Percentiles rank a stretch among this genome's conserved stretches.
Evolutionary conservation across 2,888 invertebrate genomes (phyloP).

Genomic region (Cabera pusaria): DNA sequence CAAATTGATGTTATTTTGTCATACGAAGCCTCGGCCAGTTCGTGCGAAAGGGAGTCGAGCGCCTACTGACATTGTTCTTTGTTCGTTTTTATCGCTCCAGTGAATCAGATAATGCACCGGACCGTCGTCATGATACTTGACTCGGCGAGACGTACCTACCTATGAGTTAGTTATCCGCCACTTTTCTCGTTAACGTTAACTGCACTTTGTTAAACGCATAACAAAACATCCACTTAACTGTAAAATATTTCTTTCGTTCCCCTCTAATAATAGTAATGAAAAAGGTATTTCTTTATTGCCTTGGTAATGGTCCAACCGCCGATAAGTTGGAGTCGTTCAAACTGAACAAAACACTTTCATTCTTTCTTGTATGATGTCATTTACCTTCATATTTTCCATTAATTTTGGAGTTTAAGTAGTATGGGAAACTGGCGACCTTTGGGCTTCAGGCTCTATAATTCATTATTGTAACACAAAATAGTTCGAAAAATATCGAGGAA

Average conservation of each 20-base stretch:
- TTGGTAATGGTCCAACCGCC: slow-evolving; percentile 23
- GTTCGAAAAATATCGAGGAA: too few relatives aligned
- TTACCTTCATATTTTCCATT: too few relatives aligned
- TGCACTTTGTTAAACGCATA: slow-evolving; percentile 54
- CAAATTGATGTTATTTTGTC: slow-evolving; percentile 73
- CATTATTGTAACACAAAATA: too few relatives aligned
- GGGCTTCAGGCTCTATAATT: too few relatives aligned
- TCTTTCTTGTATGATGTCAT: slow-evolving; percentile 9
- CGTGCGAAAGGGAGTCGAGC: slow-evolving; percentile 76
- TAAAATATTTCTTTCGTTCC: slow-evolving; percentile 54
- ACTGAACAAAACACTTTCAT: slow-evolving; percentile 14
- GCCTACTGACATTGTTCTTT: slow-evolving; percentile 78
- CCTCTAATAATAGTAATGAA: slow-evolving; percentile 34
- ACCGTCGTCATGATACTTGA: slow-evolving; percentile 50
- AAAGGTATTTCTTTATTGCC: slow-evolving; percentile 31
- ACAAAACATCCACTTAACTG: slow-evolving; percentile 59
- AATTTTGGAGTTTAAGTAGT: too few relatives aligned
- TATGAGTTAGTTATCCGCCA: slow-evolving; percentile 75
- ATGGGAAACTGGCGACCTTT: not conserved
- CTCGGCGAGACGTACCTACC: slow-evolving; percentile 50
- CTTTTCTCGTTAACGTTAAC: slow-evolving; percentile 72
- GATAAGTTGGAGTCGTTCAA: slow-evolving; percentile 22
- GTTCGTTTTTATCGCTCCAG: slow-evolving; percentile 78
- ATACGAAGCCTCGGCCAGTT: slow-evolving; percentile 65
- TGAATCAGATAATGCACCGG: slow-evolving; percentile 73